These are phyloP conservation scores for Xerus inauris DNA, from an alignment of 2,113 vertebrate genomes.

Conservation along the genomic window DNA sequence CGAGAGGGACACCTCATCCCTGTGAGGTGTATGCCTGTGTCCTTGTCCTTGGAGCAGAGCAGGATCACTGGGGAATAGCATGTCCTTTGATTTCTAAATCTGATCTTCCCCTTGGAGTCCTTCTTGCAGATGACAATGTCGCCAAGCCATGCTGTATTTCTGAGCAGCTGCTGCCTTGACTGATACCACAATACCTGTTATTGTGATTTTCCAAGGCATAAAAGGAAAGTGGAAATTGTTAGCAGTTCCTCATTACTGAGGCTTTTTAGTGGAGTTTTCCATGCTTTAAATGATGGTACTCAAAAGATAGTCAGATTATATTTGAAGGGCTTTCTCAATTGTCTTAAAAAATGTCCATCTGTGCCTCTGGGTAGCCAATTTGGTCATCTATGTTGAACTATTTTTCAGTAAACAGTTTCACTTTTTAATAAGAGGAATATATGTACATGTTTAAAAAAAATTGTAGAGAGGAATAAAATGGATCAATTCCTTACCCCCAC, in stretches of 20 bases:
- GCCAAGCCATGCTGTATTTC: background rate
- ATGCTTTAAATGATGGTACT: background rate
- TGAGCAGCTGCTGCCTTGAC: background rate
- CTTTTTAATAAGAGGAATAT: background rate
- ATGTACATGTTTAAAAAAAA: background rate
- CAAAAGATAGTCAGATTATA: background rate
- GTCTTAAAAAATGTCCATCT: background rate
- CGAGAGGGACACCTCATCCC: fast-evolving
- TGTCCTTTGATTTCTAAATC: background rate
- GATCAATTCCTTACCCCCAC: fast-evolving
- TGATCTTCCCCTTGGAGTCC: background rate
- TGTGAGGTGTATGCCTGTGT: background rate
- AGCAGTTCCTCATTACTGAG: background rate
- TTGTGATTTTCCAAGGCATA: conserved; percentile 8
- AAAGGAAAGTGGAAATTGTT: conserved; percentile 39
- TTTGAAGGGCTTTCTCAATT: conserved; percentile 17
- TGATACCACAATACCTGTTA: background rate
- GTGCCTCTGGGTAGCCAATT: background rate
- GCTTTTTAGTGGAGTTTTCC: background rate
- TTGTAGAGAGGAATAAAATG: background rate
- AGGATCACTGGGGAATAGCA: background rate
- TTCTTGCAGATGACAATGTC: background rate
- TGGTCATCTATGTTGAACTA: background rate
- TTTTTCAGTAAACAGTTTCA: background rate
- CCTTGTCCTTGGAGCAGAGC: background rate